A percentile compares a stretch with the other conserved stretches of the same genome.
Evolutionary conservation across 1,140 invertebrate species (phyloP).

Genomic region (Chionoecetes opilio): DNA sequence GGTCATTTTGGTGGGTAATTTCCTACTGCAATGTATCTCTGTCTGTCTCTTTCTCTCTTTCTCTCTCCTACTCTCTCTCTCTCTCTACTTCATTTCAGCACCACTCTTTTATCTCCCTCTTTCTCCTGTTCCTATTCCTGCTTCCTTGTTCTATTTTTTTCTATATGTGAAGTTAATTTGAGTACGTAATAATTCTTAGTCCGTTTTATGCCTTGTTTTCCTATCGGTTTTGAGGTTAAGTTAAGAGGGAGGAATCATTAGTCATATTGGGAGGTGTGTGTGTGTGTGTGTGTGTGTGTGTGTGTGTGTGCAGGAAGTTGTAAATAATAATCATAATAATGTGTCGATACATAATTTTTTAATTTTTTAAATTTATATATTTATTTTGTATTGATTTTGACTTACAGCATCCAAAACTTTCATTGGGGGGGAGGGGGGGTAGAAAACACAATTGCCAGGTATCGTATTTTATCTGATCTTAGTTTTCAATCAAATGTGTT

Average conservation of each 20-base stretch:
- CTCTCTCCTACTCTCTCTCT: background rate
- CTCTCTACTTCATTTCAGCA: background rate
- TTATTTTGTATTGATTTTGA: no score
- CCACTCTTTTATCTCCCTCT: background rate
- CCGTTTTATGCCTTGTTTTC: background rate
- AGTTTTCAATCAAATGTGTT: no score
- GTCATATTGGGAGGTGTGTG: no score
- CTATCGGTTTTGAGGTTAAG: background rate
- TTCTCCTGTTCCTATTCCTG: background rate
- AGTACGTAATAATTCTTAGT: background rate
- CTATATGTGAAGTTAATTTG: background rate
- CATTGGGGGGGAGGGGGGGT: no score
- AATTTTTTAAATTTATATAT: no score
- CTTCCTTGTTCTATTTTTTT: background rate
- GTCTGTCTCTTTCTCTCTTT: background rate
- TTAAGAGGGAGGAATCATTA: background rate
- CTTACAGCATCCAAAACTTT: no score
- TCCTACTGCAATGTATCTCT: conserved; percentile 28
- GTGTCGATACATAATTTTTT: no score
- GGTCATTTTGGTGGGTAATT: background rate
- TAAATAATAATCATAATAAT: no score
- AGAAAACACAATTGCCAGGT: no score
- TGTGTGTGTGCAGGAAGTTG: no score
- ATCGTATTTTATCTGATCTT: no score
- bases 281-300: no score